Percentiles rank a stretch among this genome's conserved stretches.
phyloP scores from a whole-genome alignment of 2,113 vertebrate species.

The Natator depressus region DNA sequence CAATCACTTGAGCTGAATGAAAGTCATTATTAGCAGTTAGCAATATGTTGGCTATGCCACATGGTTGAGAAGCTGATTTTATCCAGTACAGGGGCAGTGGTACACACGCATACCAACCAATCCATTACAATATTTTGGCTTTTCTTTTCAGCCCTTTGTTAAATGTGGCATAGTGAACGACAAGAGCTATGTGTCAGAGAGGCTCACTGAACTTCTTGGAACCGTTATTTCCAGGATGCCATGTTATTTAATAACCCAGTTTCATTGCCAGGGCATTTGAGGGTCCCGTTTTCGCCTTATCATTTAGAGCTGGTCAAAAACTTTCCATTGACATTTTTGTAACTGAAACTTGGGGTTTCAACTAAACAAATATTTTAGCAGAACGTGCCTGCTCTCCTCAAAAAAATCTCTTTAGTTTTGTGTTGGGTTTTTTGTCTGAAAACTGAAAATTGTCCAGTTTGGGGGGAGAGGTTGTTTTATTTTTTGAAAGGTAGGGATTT shows the following conservation, averaged over 20 bases:
- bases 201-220: background rate
- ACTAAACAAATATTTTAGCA: background rate
- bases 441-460: background rate
- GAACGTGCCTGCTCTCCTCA: background rate
- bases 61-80: background rate
- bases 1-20: background rate
- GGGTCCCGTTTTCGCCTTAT: background rate
- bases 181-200: background rate
- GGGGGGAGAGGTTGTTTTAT: no score
- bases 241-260: rapidly evolving
- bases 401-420: background rate
- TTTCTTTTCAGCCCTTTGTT: background rate
- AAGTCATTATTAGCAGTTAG: background rate
- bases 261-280: background rate
- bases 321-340: background rate
- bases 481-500: background rate
- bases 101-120: background rate
- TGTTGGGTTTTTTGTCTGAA: background rate
- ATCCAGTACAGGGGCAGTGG: background rate
- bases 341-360: background rate
- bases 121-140: background rate
- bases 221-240: background rate
- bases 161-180: background rate
- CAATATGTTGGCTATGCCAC: background rate
- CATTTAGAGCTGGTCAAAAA: background rate